These are phyloP conservation scores for Galeruca laticollis DNA, from an alignment of 2,888 invertebrate species.

Conservation along the genomic window DNA sequence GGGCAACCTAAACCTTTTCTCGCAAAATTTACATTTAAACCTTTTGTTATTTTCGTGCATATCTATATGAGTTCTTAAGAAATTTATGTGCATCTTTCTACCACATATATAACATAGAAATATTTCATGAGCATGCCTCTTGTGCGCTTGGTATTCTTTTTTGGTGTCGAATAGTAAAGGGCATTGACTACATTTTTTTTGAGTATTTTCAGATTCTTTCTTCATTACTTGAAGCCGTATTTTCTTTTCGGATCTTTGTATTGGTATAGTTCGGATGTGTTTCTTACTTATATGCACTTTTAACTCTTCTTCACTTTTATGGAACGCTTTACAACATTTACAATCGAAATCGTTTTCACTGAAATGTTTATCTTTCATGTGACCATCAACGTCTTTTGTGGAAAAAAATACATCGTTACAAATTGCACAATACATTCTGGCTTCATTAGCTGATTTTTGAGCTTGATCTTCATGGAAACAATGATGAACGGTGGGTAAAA, in stretches of 20 bases:
- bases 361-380: conserved; percentile 39
- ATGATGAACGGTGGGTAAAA: conserved; percentile 36
- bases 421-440: conserved; percentile 38
- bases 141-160: conserved; percentile 29
- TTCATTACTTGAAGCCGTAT: not conserved
- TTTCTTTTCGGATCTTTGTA: not conserved
- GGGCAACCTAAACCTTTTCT: conserved; percentile 51
- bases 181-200: conserved; percentile 66
- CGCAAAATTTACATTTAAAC: conserved; percentile 48
- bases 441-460: conserved; percentile 34
- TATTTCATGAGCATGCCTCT: conserved; percentile 46
- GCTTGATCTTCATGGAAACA: conserved; percentile 40
- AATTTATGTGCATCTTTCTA: conserved; percentile 42
- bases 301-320: conserved; percentile 18
- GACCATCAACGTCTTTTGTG: conserved; percentile 34
- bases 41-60: conserved; percentile 40
- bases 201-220: not conserved
- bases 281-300: conserved; percentile 24
- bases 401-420: conserved; percentile 43
- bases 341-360: conserved; percentile 22
- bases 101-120: conserved; percentile 52
- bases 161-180: conserved; percentile 63
- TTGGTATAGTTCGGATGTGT: not conserved
- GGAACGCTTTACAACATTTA: conserved; percentile 39
- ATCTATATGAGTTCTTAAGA: conserved; percentile 41